Conservation (phyloP, 2,797 vertebrate species). For the Atherinosoma microstoma region DNA sequence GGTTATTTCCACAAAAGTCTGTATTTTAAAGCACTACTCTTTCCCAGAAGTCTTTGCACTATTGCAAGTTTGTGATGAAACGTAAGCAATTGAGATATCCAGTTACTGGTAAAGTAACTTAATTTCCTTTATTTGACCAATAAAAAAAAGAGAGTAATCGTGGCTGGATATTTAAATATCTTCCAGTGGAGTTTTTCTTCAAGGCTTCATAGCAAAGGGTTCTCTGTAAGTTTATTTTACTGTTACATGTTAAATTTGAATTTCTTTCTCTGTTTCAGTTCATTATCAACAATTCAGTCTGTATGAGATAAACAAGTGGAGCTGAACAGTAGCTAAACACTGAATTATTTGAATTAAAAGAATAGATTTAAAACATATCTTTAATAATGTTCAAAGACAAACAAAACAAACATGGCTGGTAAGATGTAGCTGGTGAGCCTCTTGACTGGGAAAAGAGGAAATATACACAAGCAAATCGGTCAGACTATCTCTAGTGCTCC, state of each 20-base stretch:
- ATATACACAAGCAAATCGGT: background rate
- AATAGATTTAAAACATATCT: background rate
- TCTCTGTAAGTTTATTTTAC: background rate
- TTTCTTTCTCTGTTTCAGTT: background rate
- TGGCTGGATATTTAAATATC: background rate
- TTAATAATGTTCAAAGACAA: background rate
- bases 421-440: constrained; percentile 8
- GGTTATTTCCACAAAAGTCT: constrained; percentile 29
- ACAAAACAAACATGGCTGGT: background rate
- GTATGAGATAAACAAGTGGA: background rate
- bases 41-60: background rate
- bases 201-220: background rate
- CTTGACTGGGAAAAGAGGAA: constrained; percentile 2
- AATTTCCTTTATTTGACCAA: background rate
- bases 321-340: background rate
- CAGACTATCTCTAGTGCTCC: background rate
- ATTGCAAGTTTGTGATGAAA: background rate
- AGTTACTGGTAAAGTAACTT: background rate
- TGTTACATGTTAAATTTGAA: background rate
- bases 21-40: constrained; percentile 32
- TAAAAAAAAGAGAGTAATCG: background rate
- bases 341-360: background rate
- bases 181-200: background rate
- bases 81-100: background rate
- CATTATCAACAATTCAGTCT: background rate